A percentile compares a stretch with the other conserved stretches of the same genome.
Evolutionary conservation across 2,113 vertebrate species (phyloP).

Genomic region (Narcine bancroftii): DNA sequence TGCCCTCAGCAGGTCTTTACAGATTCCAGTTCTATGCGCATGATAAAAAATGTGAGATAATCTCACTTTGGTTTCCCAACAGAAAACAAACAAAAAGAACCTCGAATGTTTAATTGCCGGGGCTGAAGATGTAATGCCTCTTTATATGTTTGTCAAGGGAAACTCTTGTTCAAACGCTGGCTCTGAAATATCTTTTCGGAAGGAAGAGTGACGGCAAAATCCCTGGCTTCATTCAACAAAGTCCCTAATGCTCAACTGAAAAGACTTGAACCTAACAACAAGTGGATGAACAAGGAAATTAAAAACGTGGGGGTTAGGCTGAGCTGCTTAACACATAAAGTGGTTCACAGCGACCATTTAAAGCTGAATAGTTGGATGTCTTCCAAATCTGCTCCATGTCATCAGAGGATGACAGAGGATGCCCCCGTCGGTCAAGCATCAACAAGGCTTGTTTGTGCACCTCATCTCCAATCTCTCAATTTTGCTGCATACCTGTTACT

Average conservation of each 20-base stretch:
- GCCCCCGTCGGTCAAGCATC: background rate
- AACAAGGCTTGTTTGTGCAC: background rate
- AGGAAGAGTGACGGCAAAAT: slow-evolving; percentile 29
- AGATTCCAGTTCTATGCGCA: background rate
- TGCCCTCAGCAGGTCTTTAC: background rate
- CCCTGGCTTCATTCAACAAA: background rate
- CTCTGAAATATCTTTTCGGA: background rate
- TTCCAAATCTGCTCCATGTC: background rate
- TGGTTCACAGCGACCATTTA: background rate
- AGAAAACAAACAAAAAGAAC: slow-evolving; percentile 29
- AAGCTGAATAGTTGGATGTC: background rate
- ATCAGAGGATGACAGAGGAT: background rate
- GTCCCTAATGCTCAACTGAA: slow-evolving; percentile 9
- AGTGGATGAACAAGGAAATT: background rate
- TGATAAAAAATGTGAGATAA: background rate
- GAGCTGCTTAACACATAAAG: background rate
- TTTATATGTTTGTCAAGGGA: slow-evolving; percentile 23
- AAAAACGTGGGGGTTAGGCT: background rate
- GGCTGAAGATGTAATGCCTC: slow-evolving; percentile 1
- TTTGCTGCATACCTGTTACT: background rate
- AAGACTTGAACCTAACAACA: slow-evolving; percentile 1
- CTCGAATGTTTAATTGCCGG: background rate
- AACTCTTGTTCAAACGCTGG: slow-evolving; percentile 22
- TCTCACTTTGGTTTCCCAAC: background rate
- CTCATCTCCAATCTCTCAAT: background rate